Evolutionary conservation across 64 coral and sea anemone species (phyloP).

Genomic region (Dendrophyllia cribrosa): DNA sequence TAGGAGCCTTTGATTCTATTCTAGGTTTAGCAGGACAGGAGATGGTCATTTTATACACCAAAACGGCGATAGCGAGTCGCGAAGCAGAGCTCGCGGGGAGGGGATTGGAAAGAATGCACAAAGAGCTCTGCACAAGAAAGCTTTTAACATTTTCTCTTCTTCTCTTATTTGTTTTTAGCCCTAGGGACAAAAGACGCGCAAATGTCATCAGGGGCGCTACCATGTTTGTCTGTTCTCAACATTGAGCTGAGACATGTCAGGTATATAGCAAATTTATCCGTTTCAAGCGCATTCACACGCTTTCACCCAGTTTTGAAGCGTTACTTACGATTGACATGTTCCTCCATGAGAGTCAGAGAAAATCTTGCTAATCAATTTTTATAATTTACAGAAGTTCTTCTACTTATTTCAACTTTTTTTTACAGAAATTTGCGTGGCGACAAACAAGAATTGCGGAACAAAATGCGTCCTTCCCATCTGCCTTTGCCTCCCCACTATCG

Average conservation of each 20-base stretch:
- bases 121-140: no score
- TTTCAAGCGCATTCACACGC: no score
- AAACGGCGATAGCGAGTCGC: no score
- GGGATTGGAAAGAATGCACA: no score
- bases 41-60: no score
- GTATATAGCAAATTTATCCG: constrained; percentile 24
- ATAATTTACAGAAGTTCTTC: no score
- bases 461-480: neutral
- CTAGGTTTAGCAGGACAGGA: no score
- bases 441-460: neutral
- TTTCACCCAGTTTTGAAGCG: neutral
- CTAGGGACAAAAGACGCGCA: neutral
- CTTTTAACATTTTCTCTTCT: neutral
- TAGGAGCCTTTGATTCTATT: no score
- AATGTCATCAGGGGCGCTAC: constrained; percentile 2
- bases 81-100: no score
- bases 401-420: neutral
- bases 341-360: no score
- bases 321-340: no score
- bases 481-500: neutral
- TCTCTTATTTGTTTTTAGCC: neutral
- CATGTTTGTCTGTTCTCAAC: constrained; percentile 53
- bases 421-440: neutral
- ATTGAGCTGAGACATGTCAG: constrained; percentile 52
- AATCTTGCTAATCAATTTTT: no score